Base-by-base conservation (phyloP, 2,888 invertebrate species). In the Himalopsyche japonica region DNA sequence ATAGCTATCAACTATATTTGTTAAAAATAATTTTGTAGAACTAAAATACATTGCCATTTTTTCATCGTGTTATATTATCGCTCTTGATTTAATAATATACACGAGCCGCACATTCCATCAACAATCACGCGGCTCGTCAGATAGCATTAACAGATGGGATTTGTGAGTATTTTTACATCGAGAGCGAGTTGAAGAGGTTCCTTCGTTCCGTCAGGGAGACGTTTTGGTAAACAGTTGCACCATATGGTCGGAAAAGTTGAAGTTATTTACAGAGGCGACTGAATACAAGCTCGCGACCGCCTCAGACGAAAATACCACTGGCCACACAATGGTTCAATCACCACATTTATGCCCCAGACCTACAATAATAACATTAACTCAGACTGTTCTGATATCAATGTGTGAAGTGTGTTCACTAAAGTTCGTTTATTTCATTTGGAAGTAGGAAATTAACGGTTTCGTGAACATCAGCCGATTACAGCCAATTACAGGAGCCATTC, bases 221-320 rank as follows among this genome's bases (percentile, higher is more conserved):
- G 20, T 57, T 30, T 76, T 78, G 43, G 70, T 84, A 84, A 86
- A 86, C 86, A 86, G 81, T 79, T 77, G 78, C 82, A 86, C 86
- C 86, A 86, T 84, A 86, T 86, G 86, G 86, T 84, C 76, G 79
- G 70, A 84, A 84, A 80, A 64, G 82, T 77, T 81, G 20, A 70
- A 80, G 81, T 82, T 86, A 86, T 86, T 86, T 86, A 86, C 82
- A 83, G 82, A 84, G 48, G 37, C 20, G 77, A n/a, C 81, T 49
- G 79, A 48, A 77, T 49, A 81, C 43, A 15, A 15, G 48, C n/a
- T 34, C 80, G 77, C 34, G 32, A 57, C 76, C 27, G 83, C 48
- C 48, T 20, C 83, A 24, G 32, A 64, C 79, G 27, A 32, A 20
- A 77, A 20, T 37, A 30, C 43, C 24, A 79, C 30, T 32, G 37